Percentiles rank a stretch among this genome's conserved stretches.
phyloP scores from a whole-genome alignment of 2,888 invertebrate species.

The Hecatera dysodea region DNA sequence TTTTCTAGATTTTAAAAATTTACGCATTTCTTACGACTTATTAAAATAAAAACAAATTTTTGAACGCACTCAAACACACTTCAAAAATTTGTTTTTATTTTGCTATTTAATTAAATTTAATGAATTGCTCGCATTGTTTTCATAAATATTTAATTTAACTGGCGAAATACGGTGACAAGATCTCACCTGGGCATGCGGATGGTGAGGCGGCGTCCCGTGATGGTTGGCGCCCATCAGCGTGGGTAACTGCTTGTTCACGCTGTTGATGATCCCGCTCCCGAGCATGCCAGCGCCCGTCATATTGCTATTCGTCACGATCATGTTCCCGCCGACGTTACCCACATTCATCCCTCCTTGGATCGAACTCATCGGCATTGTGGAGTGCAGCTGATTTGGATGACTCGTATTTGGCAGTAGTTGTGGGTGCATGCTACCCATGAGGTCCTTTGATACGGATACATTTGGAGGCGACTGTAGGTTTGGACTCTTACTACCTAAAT shows the following conservation, averaged over 20 bases:
- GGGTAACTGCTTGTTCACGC: constrained; percentile 94
- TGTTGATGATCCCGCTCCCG: constrained; percentile 94
- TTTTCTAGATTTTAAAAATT: too few relatives aligned
- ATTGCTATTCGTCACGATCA: constrained; percentile 95
- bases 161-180: background rate
- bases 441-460: constrained; percentile 95
- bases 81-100: too few relatives aligned
- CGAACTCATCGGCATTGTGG: constrained; percentile 93
- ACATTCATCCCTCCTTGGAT: constrained; percentile 94
- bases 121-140: too few relatives aligned
- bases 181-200: constrained; percentile 88
- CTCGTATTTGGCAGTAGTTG: constrained; percentile 95
- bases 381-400: constrained; percentile 91
- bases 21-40: too few relatives aligned
- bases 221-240: constrained; percentile 92
- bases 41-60: too few relatives aligned
- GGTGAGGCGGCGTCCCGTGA: constrained; percentile 82
- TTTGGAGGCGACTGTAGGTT: constrained; percentile 96
- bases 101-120: too few relatives aligned
- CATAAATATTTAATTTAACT: background rate
- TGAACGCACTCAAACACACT: too few relatives aligned
- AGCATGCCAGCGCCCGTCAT: constrained; percentile 93
- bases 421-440: constrained; percentile 93
- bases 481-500: constrained; percentile 95
- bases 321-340: constrained; percentile 91